A percentile compares a stretch with the other conserved stretches of the same genome.
These are phyloP conservation scores for Chrysotoxum bicinctum DNA, from an alignment of 2,888 invertebrate species.

Conservation along the genomic window DNA sequence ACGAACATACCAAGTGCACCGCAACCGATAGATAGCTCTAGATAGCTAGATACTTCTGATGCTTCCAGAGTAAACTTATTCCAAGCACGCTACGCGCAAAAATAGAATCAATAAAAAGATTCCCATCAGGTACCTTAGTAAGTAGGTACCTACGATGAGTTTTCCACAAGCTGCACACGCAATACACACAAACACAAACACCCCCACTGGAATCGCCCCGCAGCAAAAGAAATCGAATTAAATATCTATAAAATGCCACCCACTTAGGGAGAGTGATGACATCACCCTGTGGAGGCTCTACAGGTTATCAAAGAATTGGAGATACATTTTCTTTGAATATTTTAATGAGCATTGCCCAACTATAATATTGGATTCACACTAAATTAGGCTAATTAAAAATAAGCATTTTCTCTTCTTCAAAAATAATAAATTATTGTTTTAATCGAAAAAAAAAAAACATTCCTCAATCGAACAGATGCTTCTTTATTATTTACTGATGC, in stretches of 20 bases:
- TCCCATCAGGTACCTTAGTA: slow-evolving; percentile 20
- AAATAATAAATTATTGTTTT: slow-evolving; percentile 8
- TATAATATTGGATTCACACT: neutral
- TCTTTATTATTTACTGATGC: neutral
- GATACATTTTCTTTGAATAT: slow-evolving; percentile 7
- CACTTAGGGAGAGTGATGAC: slow-evolving; percentile 4
- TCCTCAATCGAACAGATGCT: slow-evolving; percentile 1
- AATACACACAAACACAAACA: neutral
- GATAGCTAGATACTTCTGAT: neutral
- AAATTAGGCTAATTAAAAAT: neutral
- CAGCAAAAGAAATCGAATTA: slow-evolving; percentile 31
- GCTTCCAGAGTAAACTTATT: slow-evolving; percentile 20
- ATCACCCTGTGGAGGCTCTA: slow-evolving; percentile 2
- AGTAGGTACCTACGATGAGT: neutral
- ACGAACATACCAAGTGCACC: slow-evolving; percentile 16
- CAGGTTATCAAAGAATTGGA: slow-evolving; percentile 20
- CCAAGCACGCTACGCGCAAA: slow-evolving; percentile 33
- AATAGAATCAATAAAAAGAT: slow-evolving; percentile 34
- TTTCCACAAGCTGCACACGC: neutral
- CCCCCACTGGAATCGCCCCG: neutral
- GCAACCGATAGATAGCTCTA: neutral
- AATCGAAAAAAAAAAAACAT: slow-evolving; percentile 3
- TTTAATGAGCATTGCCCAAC: slow-evolving; percentile 20
- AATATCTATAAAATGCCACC: slow-evolving; percentile 36
- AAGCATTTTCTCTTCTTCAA: neutral